Base-by-base conservation (phyloP, 2,797 vertebrate species). In the Antennarius maculatus region DNA sequence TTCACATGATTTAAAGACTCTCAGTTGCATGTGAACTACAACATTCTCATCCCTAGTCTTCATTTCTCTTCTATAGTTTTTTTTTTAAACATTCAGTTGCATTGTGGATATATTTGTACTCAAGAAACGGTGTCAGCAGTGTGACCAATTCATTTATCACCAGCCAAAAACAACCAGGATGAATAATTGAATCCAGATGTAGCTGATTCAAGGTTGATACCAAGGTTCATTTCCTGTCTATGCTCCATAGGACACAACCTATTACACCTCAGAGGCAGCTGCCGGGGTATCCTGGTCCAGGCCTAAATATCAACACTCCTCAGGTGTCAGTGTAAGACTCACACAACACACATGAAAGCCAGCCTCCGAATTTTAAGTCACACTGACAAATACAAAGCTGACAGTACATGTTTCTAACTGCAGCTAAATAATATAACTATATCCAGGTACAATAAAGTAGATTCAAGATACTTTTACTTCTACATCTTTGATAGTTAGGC, bases 161-260 rank as follows among this genome's bases (percentile, higher is more conserved):
- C 91, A 93, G 95, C 95, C 95, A 95, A 97, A 97, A 97, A 95
- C 91, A 92, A 91, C 83, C 80, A 67, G 70, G 85, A 92, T 91
- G 88, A 92, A 92, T 96, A 97, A 98, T 95, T 96, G 95, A 93
- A 88, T 95, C 93, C 97, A 99, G 96, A 97, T 98, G 97, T 92
- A 92, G 94, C 93, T 94, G 94, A 95, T 96, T 96, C 94, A 87
- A 92, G 92, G 92, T 90, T 93, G 95, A 98, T 98, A 96, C 94
- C 95, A 95, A 92, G 92, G 95, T 97, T 98, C 96, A 97, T 98
- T 98, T 98, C 97, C 96, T 98, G 95, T 95, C 96, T 95, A 94
- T 95, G 94, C 95, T 96, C 94, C 95, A 93, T 95, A 94, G 95
- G 95, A 96, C 95, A 95, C 95, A 95, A 95, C 94, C 95, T 95